Percentiles rank a stretch among this genome's conserved stretches.
Conservation (phyloP, 2,797 vertebrate genomes). For the Helarctos malayanus region DNA sequence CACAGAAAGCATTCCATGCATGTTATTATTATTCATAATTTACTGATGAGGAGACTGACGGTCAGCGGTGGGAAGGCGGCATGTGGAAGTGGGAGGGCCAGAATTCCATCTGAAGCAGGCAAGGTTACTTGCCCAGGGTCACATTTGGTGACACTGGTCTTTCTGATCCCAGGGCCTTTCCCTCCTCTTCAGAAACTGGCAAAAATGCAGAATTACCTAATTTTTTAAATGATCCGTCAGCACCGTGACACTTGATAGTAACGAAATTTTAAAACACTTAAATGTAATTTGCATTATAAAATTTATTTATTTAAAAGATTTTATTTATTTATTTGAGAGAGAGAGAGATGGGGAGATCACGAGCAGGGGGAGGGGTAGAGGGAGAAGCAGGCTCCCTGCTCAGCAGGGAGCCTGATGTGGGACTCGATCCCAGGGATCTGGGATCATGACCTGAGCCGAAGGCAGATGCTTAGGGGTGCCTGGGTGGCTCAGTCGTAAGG, state of each 20-base stretch:
- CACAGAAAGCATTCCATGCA: not conserved
- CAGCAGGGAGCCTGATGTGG: no score
- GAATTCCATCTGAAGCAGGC: not conserved
- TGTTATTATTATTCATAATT: not conserved
- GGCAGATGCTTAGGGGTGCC: no score
- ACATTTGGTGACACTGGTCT: not conserved
- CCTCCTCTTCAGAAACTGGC: slow-evolving; percentile 9
- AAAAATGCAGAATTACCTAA: slow-evolving; percentile 26
- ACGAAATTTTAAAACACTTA: slow-evolving; percentile 23
- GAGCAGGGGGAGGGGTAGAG: no score
- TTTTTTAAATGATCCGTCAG: not conserved
- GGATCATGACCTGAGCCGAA: no score
- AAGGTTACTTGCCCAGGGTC: not conserved
- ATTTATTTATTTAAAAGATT: not conserved
- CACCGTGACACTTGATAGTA: slow-evolving; percentile 12
- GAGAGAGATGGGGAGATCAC: not conserved
- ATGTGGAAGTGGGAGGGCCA: not conserved
- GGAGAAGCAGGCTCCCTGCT: no score
- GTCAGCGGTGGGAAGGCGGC: not conserved
- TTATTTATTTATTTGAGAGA: not conserved
- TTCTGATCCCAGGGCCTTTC: not conserved
- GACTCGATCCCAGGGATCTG: no score
- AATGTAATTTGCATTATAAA: slow-evolving; percentile 27
- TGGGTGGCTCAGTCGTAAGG: no score
- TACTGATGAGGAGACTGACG: not conserved